phyloP scores from a whole-genome alignment of 2,888 invertebrate genomes.

The Lypha dubia region DNA sequence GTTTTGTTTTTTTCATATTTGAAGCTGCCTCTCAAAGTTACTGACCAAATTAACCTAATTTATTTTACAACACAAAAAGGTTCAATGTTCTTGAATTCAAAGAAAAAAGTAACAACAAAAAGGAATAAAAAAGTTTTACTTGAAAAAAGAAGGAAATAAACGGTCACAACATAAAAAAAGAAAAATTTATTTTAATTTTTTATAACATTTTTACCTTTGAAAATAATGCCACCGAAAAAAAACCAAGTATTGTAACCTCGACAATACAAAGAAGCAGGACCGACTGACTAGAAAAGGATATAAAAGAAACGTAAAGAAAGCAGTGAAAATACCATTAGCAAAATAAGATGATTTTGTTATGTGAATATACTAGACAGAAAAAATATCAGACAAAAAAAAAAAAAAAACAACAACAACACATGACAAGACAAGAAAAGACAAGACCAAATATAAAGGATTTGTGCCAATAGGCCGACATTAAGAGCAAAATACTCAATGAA shows the following conservation, averaged over 20 bases:
- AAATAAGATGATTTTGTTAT: slow-evolving; percentile 57
- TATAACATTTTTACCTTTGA: slow-evolving; percentile 40
- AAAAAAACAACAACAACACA: neutral
- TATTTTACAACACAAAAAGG: slow-evolving; percentile 26
- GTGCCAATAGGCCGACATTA: neutral
- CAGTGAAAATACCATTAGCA: slow-evolving; percentile 63
- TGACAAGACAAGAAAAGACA: neutral
- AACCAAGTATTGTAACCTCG: slow-evolving; percentile 13
- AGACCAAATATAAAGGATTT: neutral
- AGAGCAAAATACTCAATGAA: slow-evolving; percentile 20
- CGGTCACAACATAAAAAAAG: neutral
- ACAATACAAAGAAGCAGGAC: slow-evolving; percentile 25
- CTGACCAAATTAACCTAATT: slow-evolving; percentile 50
- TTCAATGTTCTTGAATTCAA: slow-evolving; percentile 48
- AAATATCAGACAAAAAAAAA: no score
- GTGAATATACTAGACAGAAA: slow-evolving; percentile 21
- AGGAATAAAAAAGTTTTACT: neutral
- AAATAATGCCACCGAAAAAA: slow-evolving; percentile 28
- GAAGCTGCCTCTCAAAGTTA: slow-evolving; percentile 1
- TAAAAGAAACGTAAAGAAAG: neutral
- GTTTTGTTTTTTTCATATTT: no score
- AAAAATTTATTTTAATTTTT: slow-evolving; percentile 35
- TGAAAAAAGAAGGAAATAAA: neutral
- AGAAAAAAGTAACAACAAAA: neutral
- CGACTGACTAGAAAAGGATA: neutral